phyloP scores from a whole-genome alignment of 2,888 invertebrate genomes.

The Erebia ligea region DNA sequence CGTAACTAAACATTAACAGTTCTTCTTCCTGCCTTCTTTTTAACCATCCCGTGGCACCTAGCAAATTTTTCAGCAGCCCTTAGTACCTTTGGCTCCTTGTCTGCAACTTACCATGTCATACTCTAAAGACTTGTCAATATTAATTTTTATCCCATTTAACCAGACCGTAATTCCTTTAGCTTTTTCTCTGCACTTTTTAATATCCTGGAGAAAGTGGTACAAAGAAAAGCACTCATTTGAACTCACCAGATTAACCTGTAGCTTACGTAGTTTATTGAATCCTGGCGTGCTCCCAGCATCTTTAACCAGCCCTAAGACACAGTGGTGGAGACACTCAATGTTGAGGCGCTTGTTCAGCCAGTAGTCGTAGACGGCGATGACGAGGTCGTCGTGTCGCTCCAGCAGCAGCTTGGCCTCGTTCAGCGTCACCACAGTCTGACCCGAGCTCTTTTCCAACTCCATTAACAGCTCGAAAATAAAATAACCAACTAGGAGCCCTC shows the following conservation, averaged over 20 bases:
- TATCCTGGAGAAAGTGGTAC: not conserved
- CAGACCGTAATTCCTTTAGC: too few species aligned
- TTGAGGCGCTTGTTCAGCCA: conserved; percentile 85
- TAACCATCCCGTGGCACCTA: too few species aligned
- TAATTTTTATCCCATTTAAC: too few species aligned
- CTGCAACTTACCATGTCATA: too few species aligned
- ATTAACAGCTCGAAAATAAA: too few species aligned
- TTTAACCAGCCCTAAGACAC: not conserved
- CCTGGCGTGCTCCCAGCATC: not conserved
- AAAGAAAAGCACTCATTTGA: not conserved
- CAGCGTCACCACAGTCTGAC: conserved; percentile 96
- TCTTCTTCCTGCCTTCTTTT: too few species aligned
- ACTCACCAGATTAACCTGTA: not conserved
- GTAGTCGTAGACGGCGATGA: conserved; percentile 99
- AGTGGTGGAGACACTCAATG: not conserved
- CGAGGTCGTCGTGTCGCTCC: conserved; percentile 95
- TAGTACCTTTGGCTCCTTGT: too few species aligned
- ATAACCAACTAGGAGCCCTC: too few species aligned
- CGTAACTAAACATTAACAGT: too few species aligned
- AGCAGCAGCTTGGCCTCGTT: conserved; percentile 97
- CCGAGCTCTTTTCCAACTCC: conserved; percentile 92
- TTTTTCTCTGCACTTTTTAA: too few species aligned
- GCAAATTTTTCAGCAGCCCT: too few species aligned
- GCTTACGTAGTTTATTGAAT: not conserved
- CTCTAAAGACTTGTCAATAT: too few species aligned